Conservation (phyloP, 2,888 invertebrate genomes). For the Lottia scabra region DNA sequence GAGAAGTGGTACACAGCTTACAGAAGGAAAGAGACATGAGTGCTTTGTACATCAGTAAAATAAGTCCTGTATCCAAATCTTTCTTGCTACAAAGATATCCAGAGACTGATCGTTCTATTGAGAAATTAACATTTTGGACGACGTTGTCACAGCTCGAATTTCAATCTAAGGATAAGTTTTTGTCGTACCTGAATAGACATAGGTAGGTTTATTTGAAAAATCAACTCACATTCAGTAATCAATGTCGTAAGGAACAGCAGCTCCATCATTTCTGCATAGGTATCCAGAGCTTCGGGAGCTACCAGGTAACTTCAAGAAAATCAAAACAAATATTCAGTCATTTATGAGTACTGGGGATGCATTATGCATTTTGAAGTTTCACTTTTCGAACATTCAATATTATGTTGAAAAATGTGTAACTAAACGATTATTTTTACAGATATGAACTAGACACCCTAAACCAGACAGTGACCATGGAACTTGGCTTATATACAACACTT, state of each 20-base stretch:
- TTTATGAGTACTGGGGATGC: no score
- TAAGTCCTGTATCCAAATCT: slow-evolving; percentile 52
- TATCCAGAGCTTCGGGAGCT: no score
- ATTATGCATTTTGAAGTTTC: no score
- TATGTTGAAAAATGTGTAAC: no score
- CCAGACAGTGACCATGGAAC: slow-evolving; percentile 45
- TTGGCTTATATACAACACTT: slow-evolving; percentile 55
- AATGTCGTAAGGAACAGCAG: no score
- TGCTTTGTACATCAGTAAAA: slow-evolving; percentile 55
- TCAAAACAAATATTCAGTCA: no score
- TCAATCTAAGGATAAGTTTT: slow-evolving; percentile 46
- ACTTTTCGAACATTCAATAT: no score
- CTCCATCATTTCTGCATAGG: no score
- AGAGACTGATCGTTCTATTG: slow-evolving; percentile 50
- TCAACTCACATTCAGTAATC: no score
- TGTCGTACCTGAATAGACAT: slow-evolving; percentile 41
- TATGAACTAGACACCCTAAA: slow-evolving; percentile 39
- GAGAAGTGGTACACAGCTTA: slow-evolving; percentile 31
- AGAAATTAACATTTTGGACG: slow-evolving; percentile 49
- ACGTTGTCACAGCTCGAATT: slow-evolving; percentile 41
- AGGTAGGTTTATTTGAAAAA: neutral
- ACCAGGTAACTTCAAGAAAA: no score
- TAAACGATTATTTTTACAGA: slow-evolving; percentile 13
- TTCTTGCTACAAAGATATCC: slow-evolving; percentile 51
- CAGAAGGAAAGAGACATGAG: slow-evolving; percentile 58